Percentiles rank a stretch among this genome's conserved stretches.
phyloP scores from a whole-genome alignment of 1,140 invertebrate genomes.

The Drosophila lowei region DNA sequence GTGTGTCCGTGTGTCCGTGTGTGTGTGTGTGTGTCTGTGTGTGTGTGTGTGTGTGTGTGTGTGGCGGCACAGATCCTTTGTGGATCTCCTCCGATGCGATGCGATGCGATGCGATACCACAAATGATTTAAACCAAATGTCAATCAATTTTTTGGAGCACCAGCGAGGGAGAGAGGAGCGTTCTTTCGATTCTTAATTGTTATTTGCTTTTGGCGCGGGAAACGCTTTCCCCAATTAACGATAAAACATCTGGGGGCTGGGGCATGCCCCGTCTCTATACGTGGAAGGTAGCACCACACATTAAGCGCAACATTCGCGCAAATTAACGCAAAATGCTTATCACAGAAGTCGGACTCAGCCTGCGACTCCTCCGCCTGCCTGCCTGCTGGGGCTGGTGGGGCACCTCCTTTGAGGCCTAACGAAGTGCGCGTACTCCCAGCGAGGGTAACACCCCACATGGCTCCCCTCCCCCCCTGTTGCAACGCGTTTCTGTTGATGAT shows the following conservation, averaged over 20 bases:
- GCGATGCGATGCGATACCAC: conserved; percentile 58
- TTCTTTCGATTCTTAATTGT: not conserved
- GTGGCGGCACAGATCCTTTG: conserved; percentile 59
- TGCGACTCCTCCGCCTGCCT: not conserved
- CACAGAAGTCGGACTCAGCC: conserved; percentile 37
- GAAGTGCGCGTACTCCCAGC: conserved; percentile 65
- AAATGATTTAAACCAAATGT: conserved; percentile 75
- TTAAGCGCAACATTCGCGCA: conserved; percentile 78
- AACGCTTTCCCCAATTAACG: not conserved
- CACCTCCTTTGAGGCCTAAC: conserved; percentile 45
- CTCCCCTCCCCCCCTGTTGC: conserved; percentile 39
- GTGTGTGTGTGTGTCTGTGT: conserved; percentile 65
- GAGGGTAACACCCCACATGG: conserved; percentile 43
- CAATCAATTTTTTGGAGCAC: conserved; percentile 60
- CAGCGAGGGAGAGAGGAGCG: not conserved
- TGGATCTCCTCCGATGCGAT: too few relatives aligned
- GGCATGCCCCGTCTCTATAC: conserved; percentile 39
- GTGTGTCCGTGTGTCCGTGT: conserved; percentile 66
- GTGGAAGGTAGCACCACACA: conserved; percentile 57
- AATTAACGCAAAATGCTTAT: conserved; percentile 77
- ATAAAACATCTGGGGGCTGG: not conserved
- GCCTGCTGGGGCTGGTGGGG: conserved; percentile 1
- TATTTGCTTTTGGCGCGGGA: conserved; percentile 2
- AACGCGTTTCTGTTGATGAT: conserved; percentile 66
- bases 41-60: conserved; percentile 64